Evolutionary conservation across 1,140 invertebrate genomes (phyloP), one percentile per base, ranked within the genome.

Genomic region (Penaeus vannamei): DNA sequence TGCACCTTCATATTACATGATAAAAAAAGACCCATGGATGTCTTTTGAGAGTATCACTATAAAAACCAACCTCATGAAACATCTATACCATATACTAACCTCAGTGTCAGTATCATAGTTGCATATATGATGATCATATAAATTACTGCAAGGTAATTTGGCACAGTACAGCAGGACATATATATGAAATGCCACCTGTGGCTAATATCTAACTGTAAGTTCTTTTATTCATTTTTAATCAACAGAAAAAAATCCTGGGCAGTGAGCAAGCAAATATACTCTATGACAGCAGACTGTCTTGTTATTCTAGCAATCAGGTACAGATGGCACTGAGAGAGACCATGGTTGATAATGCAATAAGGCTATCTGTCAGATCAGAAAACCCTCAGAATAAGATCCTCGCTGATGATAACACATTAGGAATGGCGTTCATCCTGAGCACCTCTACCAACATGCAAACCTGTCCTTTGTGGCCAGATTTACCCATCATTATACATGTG

Each of bases 401-500:
- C 72, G 42, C 42, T 76, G 29, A 76, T 76, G 72, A 76, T 76
- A 76, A 29, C 72, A 32, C 29, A 29, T 32, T 76, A 36, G 29
- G 42, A 76, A 29, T 32, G 72, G 72, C 72, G 32, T 42, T 64
- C 26, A 69, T 69, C 64, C 46, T 42, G 29, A 82, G 61, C 42
- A 85, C 69, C 84, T 53, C 53, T 46, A 53, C 53, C 53, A 53
- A 69, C 66, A 64, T 14, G 64, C 12, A 84, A 8, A 87, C 80
- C 42, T 77, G 23, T 87, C 80, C 59, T 77, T 89, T 89, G 87
- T 89, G 87, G 84, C 87, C 87, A 89, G 87, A 89, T 85, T 80
- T 84, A 85, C 82, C 87, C 26, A 84, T 85, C 87, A 79, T 59
- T 61, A 77, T 80, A 36, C 22, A 46, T 82, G 79, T 87, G 79